These are phyloP conservation scores for Apamea anceps DNA, from an alignment of 2,888 invertebrate genomes.

Conservation along the genomic window DNA sequence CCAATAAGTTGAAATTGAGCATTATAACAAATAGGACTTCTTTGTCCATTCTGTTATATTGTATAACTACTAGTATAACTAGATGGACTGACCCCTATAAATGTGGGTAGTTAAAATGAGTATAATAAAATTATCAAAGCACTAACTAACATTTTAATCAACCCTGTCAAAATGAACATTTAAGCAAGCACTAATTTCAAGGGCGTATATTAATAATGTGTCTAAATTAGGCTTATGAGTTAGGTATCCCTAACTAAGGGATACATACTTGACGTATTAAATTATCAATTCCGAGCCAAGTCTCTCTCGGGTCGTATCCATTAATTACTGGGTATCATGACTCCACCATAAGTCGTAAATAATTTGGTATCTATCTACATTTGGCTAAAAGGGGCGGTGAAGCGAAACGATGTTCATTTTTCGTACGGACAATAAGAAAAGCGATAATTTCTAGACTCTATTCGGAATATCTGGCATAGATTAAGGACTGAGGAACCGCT, in stretches of 20 bases:
- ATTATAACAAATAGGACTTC: no score
- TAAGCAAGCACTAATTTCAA: conserved; percentile 7
- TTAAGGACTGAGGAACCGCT: neutral
- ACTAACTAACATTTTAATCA: neutral
- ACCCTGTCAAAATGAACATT: conserved; percentile 19
- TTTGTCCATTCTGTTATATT: no score
- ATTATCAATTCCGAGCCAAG: conserved; percentile 43
- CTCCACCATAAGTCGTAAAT: conserved; percentile 44
- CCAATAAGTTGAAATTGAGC: no score
- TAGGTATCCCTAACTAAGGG: conserved; percentile 43
- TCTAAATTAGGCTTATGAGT: conserved; percentile 40
- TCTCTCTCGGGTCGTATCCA: conserved; percentile 45
- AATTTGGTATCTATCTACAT: conserved; percentile 10
- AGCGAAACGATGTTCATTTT: neutral
- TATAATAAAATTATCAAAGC: neutral
- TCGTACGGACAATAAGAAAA: neutral
- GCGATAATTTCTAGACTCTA: neutral
- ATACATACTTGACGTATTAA: conserved; percentile 48
- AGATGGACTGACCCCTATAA: no score
- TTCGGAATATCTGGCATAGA: neutral
- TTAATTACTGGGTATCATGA: conserved; percentile 53
- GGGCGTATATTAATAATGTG: conserved; percentile 32
- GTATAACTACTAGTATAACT: no score
- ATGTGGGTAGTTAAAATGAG: neutral
- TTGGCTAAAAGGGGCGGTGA: neutral